Conservation (phyloP, 2,797 vertebrate genomes). For the Alectoris magna region DNA sequence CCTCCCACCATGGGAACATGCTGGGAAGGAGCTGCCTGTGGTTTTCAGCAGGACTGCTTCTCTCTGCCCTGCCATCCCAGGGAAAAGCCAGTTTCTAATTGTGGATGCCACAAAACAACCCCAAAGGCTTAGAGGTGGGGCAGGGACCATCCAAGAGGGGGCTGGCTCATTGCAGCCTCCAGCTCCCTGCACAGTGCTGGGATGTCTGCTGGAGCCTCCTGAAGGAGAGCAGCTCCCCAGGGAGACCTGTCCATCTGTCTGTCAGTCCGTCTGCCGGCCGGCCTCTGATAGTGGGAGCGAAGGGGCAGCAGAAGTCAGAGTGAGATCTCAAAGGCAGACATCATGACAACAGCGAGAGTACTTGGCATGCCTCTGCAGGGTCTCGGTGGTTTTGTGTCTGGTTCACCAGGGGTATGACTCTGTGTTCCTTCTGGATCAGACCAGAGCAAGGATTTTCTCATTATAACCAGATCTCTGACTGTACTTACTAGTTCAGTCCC, state of each 20-base stretch:
- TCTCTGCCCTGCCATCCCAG: not conserved
- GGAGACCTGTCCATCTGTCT: not conserved
- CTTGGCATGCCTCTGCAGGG: not conserved
- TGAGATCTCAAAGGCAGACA: not conserved
- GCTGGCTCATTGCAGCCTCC: not conserved
- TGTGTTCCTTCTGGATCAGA: not conserved
- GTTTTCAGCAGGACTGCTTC: not conserved
- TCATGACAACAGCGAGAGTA: not conserved
- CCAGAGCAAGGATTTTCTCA: not conserved
- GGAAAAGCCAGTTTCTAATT: not conserved
- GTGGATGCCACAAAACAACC: not conserved
- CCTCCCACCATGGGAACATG: not conserved
- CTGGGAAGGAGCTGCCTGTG: not conserved
- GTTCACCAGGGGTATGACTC: not conserved
- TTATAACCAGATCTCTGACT: not conserved
- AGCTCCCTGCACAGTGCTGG: not conserved
- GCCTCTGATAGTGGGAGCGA: rapidly evolving
- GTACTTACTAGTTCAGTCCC: not conserved
- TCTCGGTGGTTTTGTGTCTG: not conserved
- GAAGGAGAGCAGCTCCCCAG: not conserved
- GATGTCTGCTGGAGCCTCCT: not conserved
- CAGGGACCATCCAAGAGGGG: not conserved
- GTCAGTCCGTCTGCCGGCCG: not conserved
- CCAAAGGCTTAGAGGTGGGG: rapidly evolving
- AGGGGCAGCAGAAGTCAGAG: not conserved